These are phyloP conservation scores for Mythimna ferrago DNA, from an alignment of 2,888 invertebrate genomes.

Conservation along the genomic window DNA sequence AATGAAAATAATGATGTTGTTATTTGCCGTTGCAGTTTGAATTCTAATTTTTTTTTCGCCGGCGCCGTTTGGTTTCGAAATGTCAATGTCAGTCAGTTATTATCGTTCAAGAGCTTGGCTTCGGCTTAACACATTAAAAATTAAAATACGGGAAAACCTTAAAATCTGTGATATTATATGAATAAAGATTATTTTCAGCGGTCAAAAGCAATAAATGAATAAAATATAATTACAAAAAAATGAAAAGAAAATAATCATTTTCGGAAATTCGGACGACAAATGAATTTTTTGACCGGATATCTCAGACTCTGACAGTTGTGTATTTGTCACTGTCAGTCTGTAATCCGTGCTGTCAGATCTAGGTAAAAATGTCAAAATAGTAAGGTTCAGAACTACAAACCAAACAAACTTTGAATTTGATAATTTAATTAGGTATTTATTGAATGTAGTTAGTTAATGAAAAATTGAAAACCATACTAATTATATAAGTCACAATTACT, in stretches of 20 bases:
- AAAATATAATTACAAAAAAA: too few species aligned
- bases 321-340: too few species aligned
- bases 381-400: neutral
- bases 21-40: conserved; percentile 84
- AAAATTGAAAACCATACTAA: neutral
- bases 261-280: conserved; percentile 14
- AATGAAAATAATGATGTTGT: conserved; percentile 68
- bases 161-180: neutral
- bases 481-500: neutral
- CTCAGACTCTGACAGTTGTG: too few species aligned
- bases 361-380: conserved; percentile 12
- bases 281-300: too few species aligned
- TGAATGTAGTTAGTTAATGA: neutral
- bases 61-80: conserved; percentile 40
- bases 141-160: neutral
- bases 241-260: neutral
- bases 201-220: neutral
- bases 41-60: conserved; percentile 70
- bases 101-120: neutral
- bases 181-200: neutral
- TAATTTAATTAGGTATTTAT: conserved; percentile 15
- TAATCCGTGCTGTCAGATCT: neutral
- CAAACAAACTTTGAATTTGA: neutral
- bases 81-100: conserved; percentile 44
- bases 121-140: conserved; percentile 12